phyloP scores from a whole-genome alignment of 1,140 invertebrate species.

The Acarapis woodi region DNA sequence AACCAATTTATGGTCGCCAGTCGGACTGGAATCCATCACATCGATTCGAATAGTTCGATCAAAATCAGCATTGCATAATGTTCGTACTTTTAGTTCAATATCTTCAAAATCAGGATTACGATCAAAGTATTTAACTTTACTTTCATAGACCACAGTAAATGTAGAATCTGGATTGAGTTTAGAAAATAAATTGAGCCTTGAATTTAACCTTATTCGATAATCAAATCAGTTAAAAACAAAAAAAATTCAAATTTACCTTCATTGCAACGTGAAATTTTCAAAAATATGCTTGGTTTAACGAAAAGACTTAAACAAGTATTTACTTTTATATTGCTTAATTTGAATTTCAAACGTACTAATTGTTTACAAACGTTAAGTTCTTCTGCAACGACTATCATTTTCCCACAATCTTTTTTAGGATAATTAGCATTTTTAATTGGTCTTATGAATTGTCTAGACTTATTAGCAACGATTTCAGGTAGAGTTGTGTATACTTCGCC shows the following conservation, averaged over 20 bases:
- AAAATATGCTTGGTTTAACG: too few relatives aligned
- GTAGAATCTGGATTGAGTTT: constrained; percentile 12
- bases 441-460: constrained; percentile 15
- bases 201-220: too few relatives aligned
- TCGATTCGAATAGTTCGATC: constrained; percentile 19
- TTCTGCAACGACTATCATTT: constrained; percentile 19
- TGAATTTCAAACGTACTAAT: too few relatives aligned
- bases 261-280: too few relatives aligned
- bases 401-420: constrained; percentile 1
- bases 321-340: too few relatives aligned
- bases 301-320: too few relatives aligned
- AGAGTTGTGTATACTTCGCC: constrained; percentile 15
- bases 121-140: constrained; percentile 24
- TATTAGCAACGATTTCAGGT: constrained; percentile 22
- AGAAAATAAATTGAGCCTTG: constrained; percentile 8
- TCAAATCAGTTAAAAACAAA: too few relatives aligned
- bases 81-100: constrained; percentile 23
- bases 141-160: constrained; percentile 23
- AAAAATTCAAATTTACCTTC: too few relatives aligned
- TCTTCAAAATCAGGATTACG: constrained; percentile 26
- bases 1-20: constrained; percentile 6
- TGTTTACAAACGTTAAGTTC: constrained; percentile 13
- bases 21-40: constrained; percentile 9
- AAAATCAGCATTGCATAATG: constrained; percentile 28
- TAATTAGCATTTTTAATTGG: constrained; percentile 9